phyloP scores from a whole-genome alignment of 1,140 invertebrate species.

The Aphelenchoides besseyi region DNA sequence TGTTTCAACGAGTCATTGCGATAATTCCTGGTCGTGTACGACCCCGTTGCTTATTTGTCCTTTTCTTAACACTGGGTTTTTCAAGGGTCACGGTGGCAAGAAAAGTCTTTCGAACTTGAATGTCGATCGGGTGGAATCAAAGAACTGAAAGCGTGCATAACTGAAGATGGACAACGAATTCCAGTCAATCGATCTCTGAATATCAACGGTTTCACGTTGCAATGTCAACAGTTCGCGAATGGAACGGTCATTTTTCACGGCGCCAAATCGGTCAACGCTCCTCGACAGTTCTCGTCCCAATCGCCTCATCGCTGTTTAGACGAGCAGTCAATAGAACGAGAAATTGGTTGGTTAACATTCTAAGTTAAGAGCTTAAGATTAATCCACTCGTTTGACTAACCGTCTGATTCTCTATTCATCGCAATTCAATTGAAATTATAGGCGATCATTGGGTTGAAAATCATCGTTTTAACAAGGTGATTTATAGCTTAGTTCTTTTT shows the following conservation, averaged over 20 bases:
- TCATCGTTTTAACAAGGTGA: slow-evolving; percentile 49
- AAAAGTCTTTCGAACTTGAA: slow-evolving; percentile 53
- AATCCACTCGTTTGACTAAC: neutral
- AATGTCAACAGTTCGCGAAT: slow-evolving; percentile 42
- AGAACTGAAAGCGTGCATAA: slow-evolving; percentile 35
- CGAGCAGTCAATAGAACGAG: neutral
- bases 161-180: slow-evolving; percentile 39
- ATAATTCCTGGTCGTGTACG: too few relatives aligned
- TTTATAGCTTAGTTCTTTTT: neutral
- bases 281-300: neutral
- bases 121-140: slow-evolving; percentile 41
- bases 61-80: too few relatives aligned
- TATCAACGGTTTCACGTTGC: slow-evolving; percentile 40
- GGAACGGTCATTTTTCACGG: slow-evolving; percentile 52
- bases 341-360: neutral
- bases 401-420: neutral
- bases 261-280: slow-evolving; percentile 29
- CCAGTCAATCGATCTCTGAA: slow-evolving; percentile 12
- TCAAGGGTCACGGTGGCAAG: slow-evolving; percentile 43
- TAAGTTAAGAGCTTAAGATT: neutral
- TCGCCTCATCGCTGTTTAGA: neutral
- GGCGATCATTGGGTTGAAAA: slow-evolving; percentile 49
- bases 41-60: too few relatives aligned
- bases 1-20: too few relatives aligned
- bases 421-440: slow-evolving; percentile 13